Percentiles rank a stretch among this genome's conserved stretches.
phyloP scores from a whole-genome alignment of 2,888 invertebrate genomes.

The Thereva unica region DNA sequence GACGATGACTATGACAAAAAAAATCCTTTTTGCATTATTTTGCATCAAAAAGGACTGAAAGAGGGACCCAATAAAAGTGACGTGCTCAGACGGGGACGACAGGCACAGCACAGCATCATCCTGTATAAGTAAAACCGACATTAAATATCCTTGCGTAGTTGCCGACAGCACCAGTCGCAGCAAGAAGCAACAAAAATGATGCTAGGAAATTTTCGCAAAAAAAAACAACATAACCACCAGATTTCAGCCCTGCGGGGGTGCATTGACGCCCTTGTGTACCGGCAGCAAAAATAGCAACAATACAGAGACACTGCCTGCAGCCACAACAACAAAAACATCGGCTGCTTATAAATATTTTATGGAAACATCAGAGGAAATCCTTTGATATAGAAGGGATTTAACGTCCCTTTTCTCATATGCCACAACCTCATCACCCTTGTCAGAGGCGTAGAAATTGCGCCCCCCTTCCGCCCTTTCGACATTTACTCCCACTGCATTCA shows the following conservation, averaged over 20 bases:
- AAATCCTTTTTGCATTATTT: constrained; percentile 26
- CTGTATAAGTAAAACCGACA: constrained; percentile 6
- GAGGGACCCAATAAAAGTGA: constrained; percentile 26
- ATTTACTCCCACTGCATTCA: too few species aligned
- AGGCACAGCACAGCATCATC: too few species aligned
- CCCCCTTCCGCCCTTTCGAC: constrained; percentile 1
- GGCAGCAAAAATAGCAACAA: constrained; percentile 32
- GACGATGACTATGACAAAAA: constrained; percentile 1
- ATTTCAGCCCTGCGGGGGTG: constrained; percentile 35
- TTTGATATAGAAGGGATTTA: constrained; percentile 36
- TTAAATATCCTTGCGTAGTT: constrained; percentile 14
- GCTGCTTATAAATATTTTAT: constrained; percentile 39
- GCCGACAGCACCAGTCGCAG: too few species aligned
- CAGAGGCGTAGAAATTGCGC: constrained; percentile 7
- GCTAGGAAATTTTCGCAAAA: constrained; percentile 9
- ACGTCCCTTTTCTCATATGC: constrained; percentile 29
- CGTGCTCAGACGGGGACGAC: constrained; percentile 14
- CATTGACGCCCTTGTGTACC: constrained; percentile 36
- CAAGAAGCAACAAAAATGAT: neutral
- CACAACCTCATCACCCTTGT: constrained; percentile 29
- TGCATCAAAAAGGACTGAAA: constrained; percentile 30
- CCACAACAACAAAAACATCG: neutral
- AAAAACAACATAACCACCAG: constrained; percentile 26
- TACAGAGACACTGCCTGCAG: constrained; percentile 1
- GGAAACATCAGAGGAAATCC: constrained; percentile 38